Percentiles rank a stretch among this genome's conserved stretches.
Evolutionary conservation across 1,140 invertebrate species (phyloP).

Genomic region (Leptonema lineaticorne): DNA sequence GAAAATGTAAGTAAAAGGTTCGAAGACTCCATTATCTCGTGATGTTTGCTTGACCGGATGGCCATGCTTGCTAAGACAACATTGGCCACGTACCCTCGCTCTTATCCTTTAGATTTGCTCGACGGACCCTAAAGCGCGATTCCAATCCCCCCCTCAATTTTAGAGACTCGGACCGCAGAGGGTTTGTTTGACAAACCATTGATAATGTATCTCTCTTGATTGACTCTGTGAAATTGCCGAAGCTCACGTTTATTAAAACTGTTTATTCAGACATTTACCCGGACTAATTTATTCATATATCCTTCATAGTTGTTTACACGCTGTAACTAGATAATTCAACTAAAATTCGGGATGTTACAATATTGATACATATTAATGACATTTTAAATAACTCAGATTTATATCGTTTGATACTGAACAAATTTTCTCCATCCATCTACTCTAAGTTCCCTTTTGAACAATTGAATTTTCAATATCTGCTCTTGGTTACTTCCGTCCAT

Average conservation of each 20-base stretch:
- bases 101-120: conserved; percentile 3
- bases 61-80: conserved; percentile 39
- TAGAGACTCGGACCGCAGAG: conserved; percentile 9
- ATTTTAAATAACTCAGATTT: too few species aligned
- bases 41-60: conserved; percentile 42
- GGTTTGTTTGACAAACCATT: conserved; percentile 39
- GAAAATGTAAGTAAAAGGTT: conserved; percentile 22
- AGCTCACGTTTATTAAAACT: conserved; percentile 29
- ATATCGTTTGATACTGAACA: too few species aligned
- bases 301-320: too few species aligned
- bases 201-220: conserved; percentile 41
- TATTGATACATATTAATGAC: too few species aligned
- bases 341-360: too few species aligned
- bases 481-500: conserved; percentile 35
- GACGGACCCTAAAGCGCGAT: neutral
- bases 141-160: neutral
- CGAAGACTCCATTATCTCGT: conserved; percentile 40
- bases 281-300: conserved; percentile 27
- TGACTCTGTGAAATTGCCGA: conserved; percentile 32
- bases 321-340: too few species aligned
- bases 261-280: conserved; percentile 36
- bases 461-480: conserved; percentile 41
- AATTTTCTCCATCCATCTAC: too few species aligned
- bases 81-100: conserved; percentile 27
- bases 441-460: conserved; percentile 24